phyloP scores from a whole-genome alignment of 1,140 invertebrate genomes.

The Apocrypta bakeri region DNA sequence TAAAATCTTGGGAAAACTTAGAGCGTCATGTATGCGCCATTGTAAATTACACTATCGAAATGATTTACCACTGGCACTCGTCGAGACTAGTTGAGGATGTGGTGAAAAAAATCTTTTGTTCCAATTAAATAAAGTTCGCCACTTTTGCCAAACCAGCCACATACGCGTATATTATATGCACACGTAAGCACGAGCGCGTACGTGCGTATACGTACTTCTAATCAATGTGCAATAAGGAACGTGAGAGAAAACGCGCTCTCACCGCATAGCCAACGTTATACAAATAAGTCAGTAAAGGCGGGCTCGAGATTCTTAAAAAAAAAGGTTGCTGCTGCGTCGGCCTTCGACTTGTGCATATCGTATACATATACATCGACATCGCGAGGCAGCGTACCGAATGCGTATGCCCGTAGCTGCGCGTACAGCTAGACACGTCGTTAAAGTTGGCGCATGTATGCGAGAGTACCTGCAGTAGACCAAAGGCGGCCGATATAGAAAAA shows the following conservation, averaged over 20 bases:
- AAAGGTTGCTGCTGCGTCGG: neutral
- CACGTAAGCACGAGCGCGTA: neutral
- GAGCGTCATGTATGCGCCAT: no score
- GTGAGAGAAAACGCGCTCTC: neutral
- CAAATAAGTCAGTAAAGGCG: neutral
- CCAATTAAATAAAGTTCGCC: no score
- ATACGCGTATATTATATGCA: no score
- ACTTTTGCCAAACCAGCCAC: no score
- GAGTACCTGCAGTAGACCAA: neutral
- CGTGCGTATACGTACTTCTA: neutral
- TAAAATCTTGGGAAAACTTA: no score
- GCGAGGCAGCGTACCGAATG: conserved; percentile 19
- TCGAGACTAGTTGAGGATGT: no score
- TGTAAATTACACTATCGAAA: no score
- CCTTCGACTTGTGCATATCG: neutral
- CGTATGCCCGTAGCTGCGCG: neutral
- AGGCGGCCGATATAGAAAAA: conserved; percentile 21
- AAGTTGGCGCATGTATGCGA: neutral
- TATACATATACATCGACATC: neutral
- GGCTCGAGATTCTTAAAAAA: conserved; percentile 15
- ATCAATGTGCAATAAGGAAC: neutral
- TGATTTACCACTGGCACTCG: no score
- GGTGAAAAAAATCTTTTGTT: no score
- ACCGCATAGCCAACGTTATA: neutral
- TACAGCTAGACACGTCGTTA: conserved; percentile 10